A percentile compares a stretch with the other conserved stretches of the same genome.
phyloP scores from a whole-genome alignment of 2,888 invertebrate genomes.

The Salticus scenicus region DNA sequence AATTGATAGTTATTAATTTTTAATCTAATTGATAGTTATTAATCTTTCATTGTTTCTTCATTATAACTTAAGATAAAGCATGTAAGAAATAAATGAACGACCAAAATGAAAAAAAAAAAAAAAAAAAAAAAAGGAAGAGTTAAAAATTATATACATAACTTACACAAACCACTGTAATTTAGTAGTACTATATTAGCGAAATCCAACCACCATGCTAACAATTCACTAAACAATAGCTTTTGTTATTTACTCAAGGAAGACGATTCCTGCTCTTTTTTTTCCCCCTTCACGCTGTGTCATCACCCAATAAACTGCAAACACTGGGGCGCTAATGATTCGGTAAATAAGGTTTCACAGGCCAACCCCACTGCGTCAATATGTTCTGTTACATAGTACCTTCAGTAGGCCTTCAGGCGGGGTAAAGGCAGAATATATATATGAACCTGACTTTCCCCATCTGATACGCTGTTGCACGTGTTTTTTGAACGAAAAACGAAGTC shows the following conservation, averaged over 20 bases:
- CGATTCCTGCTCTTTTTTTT: background rate
- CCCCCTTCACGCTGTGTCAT: background rate
- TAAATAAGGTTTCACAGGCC: slow-evolving; percentile 56
- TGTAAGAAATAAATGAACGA: too few species aligned
- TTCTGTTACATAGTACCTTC: background rate
- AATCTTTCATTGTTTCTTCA: too few species aligned
- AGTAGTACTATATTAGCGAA: background rate
- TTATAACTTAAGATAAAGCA: too few species aligned
- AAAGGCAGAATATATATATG: background rate
- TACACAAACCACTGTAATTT: too few species aligned
- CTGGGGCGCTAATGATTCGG: slow-evolving; percentile 59
- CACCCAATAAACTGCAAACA: slow-evolving; percentile 48
- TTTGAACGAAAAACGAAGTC: background rate
- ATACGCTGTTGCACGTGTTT: slow-evolving; percentile 11
- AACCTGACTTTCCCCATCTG: background rate
- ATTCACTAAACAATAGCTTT: background rate
- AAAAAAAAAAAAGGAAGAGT: too few species aligned
- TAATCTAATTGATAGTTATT: too few species aligned
- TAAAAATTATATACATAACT: too few species aligned
- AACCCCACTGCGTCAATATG: slow-evolving; percentile 55
- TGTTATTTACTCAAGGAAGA: background rate
- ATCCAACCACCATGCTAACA: background rate
- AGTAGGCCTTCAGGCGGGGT: background rate
- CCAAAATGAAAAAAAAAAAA: too few species aligned
- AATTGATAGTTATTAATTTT: too few species aligned